Percentiles rank a stretch among this genome's conserved stretches.
Conservation (phyloP, 2,888 invertebrate genomes). For the Carabus problematicus region DNA sequence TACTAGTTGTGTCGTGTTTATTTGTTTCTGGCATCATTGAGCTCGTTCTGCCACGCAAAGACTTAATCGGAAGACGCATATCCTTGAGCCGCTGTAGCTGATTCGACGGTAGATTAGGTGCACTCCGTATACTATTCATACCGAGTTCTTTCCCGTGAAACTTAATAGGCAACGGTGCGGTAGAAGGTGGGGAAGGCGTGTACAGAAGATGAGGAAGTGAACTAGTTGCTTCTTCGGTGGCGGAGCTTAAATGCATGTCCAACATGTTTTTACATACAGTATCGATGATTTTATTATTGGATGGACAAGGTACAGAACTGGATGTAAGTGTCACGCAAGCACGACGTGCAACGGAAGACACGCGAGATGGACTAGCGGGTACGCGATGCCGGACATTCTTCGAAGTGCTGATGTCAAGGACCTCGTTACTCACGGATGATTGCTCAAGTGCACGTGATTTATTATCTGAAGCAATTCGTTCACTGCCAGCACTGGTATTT, state of each 20-base stretch:
- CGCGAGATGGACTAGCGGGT: conserved; percentile 9
- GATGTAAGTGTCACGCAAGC: neutral
- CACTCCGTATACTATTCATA: conserved; percentile 82
- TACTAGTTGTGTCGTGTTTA: conserved; percentile 42
- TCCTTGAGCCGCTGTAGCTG: conserved; percentile 70
- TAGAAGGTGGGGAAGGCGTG: conserved; percentile 84
- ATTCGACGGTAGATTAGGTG: conserved; percentile 76
- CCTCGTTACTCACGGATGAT: neutral
- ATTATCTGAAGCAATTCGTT: conserved; percentile 54
- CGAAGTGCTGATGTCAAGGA: conserved; percentile 11
- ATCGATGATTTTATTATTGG: conserved; percentile 15
- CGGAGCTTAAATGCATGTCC: conserved; percentile 66
- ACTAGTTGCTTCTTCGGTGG: conserved; percentile 65
- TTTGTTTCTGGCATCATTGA: conserved; percentile 52
- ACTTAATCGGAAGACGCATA: conserved; percentile 75
- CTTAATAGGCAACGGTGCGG: conserved; percentile 82
- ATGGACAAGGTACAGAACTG: conserved; percentile 11
- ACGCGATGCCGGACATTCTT: conserved; percentile 5
- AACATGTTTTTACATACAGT: conserved; percentile 53
- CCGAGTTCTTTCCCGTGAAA: conserved; percentile 68
- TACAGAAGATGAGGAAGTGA: conserved; percentile 74
- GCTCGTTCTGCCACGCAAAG: conserved; percentile 65
- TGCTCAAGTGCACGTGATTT: neutral
- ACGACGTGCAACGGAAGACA: conserved; percentile 5
- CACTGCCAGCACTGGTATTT: conserved; percentile 61